Conservation (phyloP, 2,888 invertebrate genomes). For the Lochmaea capreae region DNA sequence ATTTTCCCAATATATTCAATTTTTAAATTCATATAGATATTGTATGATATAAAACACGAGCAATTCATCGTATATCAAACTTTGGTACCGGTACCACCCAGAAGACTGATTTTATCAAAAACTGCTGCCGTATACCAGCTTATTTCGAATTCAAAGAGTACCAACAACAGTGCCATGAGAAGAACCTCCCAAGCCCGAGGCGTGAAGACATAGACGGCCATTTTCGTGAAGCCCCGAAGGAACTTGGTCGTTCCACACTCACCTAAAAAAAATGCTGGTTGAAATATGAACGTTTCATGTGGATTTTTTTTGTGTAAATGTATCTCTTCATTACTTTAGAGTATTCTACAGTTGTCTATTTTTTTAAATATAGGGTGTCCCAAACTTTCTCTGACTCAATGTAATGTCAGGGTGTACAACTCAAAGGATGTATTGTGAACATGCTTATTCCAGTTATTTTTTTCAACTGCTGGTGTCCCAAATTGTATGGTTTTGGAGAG, state of each 20-base stretch:
- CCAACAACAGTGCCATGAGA: slow-evolving; percentile 12
- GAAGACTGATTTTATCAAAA: slow-evolving; percentile 18
- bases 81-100: slow-evolving; percentile 17
- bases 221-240: slow-evolving; percentile 38
- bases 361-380: too few relatives aligned
- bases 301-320: not conserved
- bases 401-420: too few relatives aligned
- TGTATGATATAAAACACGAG: not conserved
- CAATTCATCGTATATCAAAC: not conserved
- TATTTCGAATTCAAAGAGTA: slow-evolving; percentile 16
- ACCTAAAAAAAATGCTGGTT: not conserved
- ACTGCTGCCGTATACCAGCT: slow-evolving; percentile 23
- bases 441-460: too few relatives aligned
- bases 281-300: not conserved
- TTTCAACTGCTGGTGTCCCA: too few relatives aligned
- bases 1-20: not conserved
- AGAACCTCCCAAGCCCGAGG: slow-evolving; percentile 35
- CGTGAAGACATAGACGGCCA: slow-evolving; percentile 26
- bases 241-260: slow-evolving; percentile 3
- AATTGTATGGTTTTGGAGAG: too few relatives aligned
- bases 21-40: not conserved
- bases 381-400: too few relatives aligned
- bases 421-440: too few relatives aligned
- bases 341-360: not conserved
- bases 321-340: not conserved